phyloP scores from a whole-genome alignment of 2,113 vertebrate genomes.

The Mesoclemmys tuberculata region DNA sequence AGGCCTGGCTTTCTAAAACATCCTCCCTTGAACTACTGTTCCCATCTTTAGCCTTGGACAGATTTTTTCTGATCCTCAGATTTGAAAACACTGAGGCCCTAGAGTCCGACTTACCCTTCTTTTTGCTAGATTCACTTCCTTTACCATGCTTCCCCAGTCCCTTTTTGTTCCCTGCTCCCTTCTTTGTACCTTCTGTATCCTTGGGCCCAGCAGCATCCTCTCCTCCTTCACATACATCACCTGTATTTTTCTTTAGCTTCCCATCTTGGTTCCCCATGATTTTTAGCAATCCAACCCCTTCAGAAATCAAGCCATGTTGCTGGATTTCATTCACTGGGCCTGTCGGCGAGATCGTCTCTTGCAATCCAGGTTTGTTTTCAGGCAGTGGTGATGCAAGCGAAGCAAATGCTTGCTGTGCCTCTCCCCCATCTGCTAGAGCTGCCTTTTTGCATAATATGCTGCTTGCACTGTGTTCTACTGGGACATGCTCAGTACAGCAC shows the following conservation, averaged over 20 bases:
- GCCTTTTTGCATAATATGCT: conserved; percentile 83
- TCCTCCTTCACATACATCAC: conserved; percentile 83
- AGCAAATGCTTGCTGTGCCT: conserved; percentile 74
- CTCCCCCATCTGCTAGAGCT: conserved; percentile 81
- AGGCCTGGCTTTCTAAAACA: conserved; percentile 82
- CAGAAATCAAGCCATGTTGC: conserved; percentile 83
- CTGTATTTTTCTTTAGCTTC: conserved; percentile 87
- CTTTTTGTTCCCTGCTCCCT: conserved; percentile 86
- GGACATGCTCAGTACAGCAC: conserved; percentile 84
- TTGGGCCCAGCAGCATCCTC: conserved; percentile 85
- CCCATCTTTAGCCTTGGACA: conserved; percentile 85
- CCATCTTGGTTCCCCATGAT: conserved; percentile 98
- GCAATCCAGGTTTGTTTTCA: conserved; percentile 74
- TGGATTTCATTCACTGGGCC: conserved; percentile 38
- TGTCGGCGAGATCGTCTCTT: conserved; percentile 49
- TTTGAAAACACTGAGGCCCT: conserved; percentile 93
- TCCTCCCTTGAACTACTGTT: conserved; percentile 89
- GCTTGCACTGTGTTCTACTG: conserved; percentile 79
- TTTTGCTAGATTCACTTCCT: conserved; percentile 83
- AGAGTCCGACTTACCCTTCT: conserved; percentile 90
- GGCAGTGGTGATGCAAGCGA: conserved; percentile 79
- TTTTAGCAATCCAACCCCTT: conserved; percentile 71
- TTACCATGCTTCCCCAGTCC: conserved; percentile 84
- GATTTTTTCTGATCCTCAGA: conserved; percentile 92
- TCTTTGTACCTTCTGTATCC: conserved; percentile 87